Percentiles rank a stretch among this genome's conserved stretches.
These are phyloP conservation scores for Remorina albescens DNA, from an alignment of 2,797 vertebrate genomes.

Conservation along the genomic window DNA sequence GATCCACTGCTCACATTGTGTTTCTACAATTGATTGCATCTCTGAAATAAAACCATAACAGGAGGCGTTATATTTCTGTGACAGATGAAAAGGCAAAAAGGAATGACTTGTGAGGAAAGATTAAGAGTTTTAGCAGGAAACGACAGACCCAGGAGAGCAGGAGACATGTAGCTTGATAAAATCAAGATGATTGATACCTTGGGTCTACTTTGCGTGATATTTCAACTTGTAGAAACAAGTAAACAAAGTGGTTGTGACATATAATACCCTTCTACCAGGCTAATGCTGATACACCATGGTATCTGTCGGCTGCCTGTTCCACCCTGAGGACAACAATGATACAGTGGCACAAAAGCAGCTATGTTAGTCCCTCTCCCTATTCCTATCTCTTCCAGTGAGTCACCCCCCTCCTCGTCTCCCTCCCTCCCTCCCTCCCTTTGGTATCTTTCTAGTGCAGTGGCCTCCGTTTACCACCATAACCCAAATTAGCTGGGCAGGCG, in stretches of 20 bases:
- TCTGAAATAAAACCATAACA: slow-evolving; percentile 60
- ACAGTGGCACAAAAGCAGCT: slow-evolving; percentile 73
- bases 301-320: slow-evolving; percentile 61
- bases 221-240: not conserved
- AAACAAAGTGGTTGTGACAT: slow-evolving; percentile 34
- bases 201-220: not conserved
- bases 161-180: not conserved
- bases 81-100: slow-evolving; percentile 20
- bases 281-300: slow-evolving; percentile 22
- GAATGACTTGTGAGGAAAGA: slow-evolving; percentile 21
- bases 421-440: slow-evolving; percentile 62
- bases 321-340: slow-evolving; percentile 72
- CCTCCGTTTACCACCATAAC: slow-evolving; percentile 91
- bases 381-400: slow-evolving; percentile 61
- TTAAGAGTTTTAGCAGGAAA: slow-evolving; percentile 34
- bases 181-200: slow-evolving; percentile 1
- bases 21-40: slow-evolving; percentile 69
- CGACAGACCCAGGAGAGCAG: not conserved
- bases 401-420: slow-evolving; percentile 26
- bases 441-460: slow-evolving; percentile 82
- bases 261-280: not conserved
- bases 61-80: slow-evolving; percentile 42
- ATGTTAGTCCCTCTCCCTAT: slow-evolving; percentile 42
- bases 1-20: slow-evolving; percentile 74
- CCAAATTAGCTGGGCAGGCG: slow-evolving; percentile 93